phyloP scores from a whole-genome alignment of 2,888 invertebrate species.

The Tachina fera region DNA sequence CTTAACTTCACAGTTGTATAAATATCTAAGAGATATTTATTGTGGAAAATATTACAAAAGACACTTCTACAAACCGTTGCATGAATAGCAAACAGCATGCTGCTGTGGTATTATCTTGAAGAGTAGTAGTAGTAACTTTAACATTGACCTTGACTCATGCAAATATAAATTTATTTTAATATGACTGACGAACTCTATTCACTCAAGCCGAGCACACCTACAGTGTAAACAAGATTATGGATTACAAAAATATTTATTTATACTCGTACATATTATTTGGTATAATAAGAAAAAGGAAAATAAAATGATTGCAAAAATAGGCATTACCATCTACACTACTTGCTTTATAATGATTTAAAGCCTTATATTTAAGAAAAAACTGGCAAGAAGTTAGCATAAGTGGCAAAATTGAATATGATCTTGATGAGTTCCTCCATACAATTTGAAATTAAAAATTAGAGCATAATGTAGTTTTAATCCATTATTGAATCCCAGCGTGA shows the following conservation, averaged over 20 bases:
- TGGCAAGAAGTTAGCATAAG: too few relatives aligned
- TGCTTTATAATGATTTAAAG: too few relatives aligned
- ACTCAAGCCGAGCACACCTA: neutral
- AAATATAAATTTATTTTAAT: conserved; percentile 45
- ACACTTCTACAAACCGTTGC: conserved; percentile 14
- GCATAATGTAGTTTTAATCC: too few relatives aligned
- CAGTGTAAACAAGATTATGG: neutral
- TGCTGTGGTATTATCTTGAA: conserved; percentile 17
- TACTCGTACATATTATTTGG: neutral
- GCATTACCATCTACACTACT: too few relatives aligned
- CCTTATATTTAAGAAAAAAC: too few relatives aligned
- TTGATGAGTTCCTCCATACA: too few relatives aligned
- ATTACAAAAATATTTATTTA: conserved; percentile 1
- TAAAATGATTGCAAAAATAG: neutral
- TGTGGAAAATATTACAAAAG: conserved; percentile 24
- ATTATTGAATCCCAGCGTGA: too few relatives aligned
- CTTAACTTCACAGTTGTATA: conserved; percentile 50
- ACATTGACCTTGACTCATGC: conserved; percentile 63
- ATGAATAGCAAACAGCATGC: conserved; percentile 7
- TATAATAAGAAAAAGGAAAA: neutral
- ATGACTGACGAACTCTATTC: conserved; percentile 13
- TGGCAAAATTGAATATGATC: too few relatives aligned
- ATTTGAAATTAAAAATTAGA: too few relatives aligned
- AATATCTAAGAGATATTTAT: conserved; percentile 53
- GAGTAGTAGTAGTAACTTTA: conserved; percentile 22